Evolutionary conservation across 2,113 vertebrate genomes (phyloP).

Genomic region (Scalopus aquaticus): DNA sequence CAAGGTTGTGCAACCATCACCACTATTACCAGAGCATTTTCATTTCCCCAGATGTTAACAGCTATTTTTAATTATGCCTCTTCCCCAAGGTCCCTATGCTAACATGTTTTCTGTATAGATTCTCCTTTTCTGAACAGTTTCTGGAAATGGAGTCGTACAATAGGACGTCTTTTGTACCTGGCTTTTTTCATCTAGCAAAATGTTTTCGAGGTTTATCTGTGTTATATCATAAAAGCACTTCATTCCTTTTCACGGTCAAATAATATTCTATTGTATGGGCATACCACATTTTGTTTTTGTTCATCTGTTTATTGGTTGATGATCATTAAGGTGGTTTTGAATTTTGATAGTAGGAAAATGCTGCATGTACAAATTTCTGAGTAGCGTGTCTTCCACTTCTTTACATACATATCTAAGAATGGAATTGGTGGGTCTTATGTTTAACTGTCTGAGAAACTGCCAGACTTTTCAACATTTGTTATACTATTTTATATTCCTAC

Average conservation of each 20-base stretch:
- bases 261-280: not conserved
- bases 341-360: not conserved
- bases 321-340: not conserved
- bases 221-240: not conserved
- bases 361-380: not conserved
- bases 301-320: not conserved
- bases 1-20: not conserved
- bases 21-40: not conserved
- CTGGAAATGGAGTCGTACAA: not conserved
- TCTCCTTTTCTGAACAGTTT: not conserved
- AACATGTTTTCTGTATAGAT: not conserved
- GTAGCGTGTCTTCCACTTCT: not conserved
- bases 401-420: not conserved
- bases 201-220: not conserved
- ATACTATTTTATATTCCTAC: not conserved
- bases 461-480: not conserved
- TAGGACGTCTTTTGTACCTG: not conserved
- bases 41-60: not conserved
- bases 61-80: not conserved
- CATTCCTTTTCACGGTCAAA: not conserved
- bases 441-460: not conserved
- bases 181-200: not conserved
- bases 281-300: not conserved
- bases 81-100: not conserved
- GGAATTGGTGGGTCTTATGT: not conserved